Percentiles rank a stretch among this genome's conserved stretches.
Evolutionary conservation across 2,888 invertebrate species (phyloP).

Genomic region (Cataglyphis rosenhaueri): DNA sequence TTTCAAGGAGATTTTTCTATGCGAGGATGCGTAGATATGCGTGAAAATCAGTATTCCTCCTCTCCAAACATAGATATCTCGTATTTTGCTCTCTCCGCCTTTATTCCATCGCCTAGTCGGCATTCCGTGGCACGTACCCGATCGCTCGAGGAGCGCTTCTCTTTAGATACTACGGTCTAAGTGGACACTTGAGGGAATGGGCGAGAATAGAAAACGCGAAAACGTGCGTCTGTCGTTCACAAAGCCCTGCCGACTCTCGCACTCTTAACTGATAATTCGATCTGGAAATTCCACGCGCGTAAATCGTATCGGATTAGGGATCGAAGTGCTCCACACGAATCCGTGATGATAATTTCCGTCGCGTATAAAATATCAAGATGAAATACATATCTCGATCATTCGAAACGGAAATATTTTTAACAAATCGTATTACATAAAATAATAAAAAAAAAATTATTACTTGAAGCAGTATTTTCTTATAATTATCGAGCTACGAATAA

Average conservation of each 20-base stretch:
- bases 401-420: neutral
- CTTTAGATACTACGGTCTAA: slow-evolving; percentile 47
- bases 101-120: slow-evolving; percentile 55
- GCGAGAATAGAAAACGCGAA: slow-evolving; percentile 50
- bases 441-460: neutral
- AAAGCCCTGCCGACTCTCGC: slow-evolving; percentile 16
- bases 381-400: neutral
- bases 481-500: slow-evolving; percentile 4
- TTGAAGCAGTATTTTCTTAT: neutral
- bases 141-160: slow-evolving; percentile 59
- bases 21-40: neutral
- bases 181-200: slow-evolving; percentile 63
- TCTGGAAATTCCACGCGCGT: slow-evolving; percentile 56
- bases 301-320: slow-evolving; percentile 31
- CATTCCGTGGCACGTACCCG: slow-evolving; percentile 72
- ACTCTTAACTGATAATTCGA: slow-evolving; percentile 51
- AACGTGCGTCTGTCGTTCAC: slow-evolving; percentile 31
- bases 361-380: slow-evolving; percentile 3
- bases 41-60: slow-evolving; percentile 1
- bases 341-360: neutral
- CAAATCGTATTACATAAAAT: neutral
- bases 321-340: neutral
- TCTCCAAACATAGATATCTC: neutral
- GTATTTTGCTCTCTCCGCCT: slow-evolving; percentile 46
- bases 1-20: neutral